These are phyloP conservation scores for Trichogramma evanescens DNA, from an alignment of 2,888 invertebrate species.

Conservation along the genomic window DNA sequence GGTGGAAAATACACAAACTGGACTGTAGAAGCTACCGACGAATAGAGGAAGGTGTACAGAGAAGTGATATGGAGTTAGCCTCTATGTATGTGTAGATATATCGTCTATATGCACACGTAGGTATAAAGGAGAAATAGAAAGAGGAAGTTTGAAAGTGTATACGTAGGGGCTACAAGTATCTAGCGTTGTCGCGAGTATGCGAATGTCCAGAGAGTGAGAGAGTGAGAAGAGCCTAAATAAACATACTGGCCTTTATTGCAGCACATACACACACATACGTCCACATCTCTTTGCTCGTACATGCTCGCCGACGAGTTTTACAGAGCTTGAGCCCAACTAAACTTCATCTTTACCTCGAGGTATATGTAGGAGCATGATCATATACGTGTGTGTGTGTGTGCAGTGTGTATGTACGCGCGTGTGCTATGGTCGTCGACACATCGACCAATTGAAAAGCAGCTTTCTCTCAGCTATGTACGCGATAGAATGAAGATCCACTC, in stretches of 20 bases:
- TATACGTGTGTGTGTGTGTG: no score
- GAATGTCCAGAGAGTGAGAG: slow-evolving; percentile 12
- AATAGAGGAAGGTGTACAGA: slow-evolving; percentile 10
- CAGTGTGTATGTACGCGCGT: background rate
- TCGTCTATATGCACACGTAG: background rate
- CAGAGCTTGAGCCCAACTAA: slow-evolving; percentile 6
- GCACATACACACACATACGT: slow-evolving; percentile 20
- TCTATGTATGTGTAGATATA: background rate
- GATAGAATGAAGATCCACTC: slow-evolving; percentile 19
- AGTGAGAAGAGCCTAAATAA: slow-evolving; percentile 43
- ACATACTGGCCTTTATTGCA: slow-evolving; percentile 45
- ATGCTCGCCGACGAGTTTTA: background rate
- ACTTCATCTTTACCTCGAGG: slow-evolving; percentile 22
- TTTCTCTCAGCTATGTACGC: background rate
- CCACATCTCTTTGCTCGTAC: background rate
- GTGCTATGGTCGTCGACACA: slow-evolving; percentile 14
- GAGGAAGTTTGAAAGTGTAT: background rate
- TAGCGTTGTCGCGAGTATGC: no score
- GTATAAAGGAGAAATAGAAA: background rate
- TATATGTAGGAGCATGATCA: no score
- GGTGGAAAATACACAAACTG: no score
- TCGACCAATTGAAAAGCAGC: slow-evolving; percentile 22
- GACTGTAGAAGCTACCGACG: slow-evolving; percentile 9
- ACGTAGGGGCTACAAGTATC: no score
- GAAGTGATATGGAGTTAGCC: background rate